Evolutionary conservation across 1,140 invertebrate species (phyloP), one percentile per base, ranked within the genome.

Genomic region (Hylaeus volcanicus): DNA sequence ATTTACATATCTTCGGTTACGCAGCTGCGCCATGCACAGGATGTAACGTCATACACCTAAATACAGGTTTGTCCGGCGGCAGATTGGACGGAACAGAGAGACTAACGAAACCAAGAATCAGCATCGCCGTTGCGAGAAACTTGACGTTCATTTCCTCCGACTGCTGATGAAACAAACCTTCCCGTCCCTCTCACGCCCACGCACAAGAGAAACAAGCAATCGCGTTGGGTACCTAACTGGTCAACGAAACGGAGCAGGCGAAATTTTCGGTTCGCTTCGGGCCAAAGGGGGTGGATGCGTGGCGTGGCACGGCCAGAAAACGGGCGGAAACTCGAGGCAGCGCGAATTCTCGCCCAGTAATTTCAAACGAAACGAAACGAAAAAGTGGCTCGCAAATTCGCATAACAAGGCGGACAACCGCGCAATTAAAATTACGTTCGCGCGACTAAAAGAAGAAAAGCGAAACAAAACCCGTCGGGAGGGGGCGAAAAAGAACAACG

Each of bases 341-440:
- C 51, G 51, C 6, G 9, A 51, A 51, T 51, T 51, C 51, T 9
- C 51, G 48, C 48, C 48, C 0, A 69, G 70, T 55, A 83, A 58
- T 74, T 64, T 74, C 61, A 56, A 63, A n/a, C 9, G 53, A 37
- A 55, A 64, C 80, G 63, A 68, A 48, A 74, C 43, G 70, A 61
- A 60, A 80, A 68, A 75, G 64, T 51, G 26, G 65, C 81, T 74
- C 48, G 48, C 74, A 79, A 78, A 72, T 74, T 84, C 74, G 51
- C 60, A 37, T 73, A 76, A 56, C 63, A 61, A 74, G 77, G 45
- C 74, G 78, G 84, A 77, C 64, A 75, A 75, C 72, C 78, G 72
- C 53, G 78, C 72, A 80, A 80, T 80, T 80, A 80, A 80, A 80
- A 80, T 80, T 80, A 80, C 78, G 79, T 84, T 84, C 63, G 73